Conservation (phyloP, 2,888 invertebrate species). For the Acanthosepion esculentum region DNA sequence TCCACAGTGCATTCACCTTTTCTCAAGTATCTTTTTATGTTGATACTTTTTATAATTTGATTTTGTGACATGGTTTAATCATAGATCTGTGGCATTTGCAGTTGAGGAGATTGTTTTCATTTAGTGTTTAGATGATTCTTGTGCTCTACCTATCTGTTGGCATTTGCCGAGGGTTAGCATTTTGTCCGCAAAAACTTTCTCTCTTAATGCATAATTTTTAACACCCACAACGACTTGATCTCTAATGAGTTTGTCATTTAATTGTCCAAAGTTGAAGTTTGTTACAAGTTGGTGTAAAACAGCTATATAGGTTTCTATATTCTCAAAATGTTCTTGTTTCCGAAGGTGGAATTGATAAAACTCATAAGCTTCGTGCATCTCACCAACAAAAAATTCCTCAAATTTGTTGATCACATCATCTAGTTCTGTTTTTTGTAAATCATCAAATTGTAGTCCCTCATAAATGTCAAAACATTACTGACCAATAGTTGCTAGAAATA, state of each 20-base stretch:
- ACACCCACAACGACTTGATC: too few relatives aligned
- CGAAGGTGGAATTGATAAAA: slow-evolving; percentile 45
- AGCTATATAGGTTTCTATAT: too few relatives aligned
- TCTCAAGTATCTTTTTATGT: too few relatives aligned
- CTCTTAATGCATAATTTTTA: background rate
- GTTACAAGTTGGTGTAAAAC: too few relatives aligned
- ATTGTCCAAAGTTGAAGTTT: too few relatives aligned
- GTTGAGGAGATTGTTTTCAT: slow-evolving; percentile 21
- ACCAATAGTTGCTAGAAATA: too few relatives aligned
- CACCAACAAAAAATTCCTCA: slow-evolving; percentile 47
- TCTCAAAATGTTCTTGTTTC: background rate
- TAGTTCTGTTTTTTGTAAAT: slow-evolving; percentile 11
- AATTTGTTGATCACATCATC: slow-evolving; percentile 46
- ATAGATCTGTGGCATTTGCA: background rate
- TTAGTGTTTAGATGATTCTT: slow-evolving; percentile 45
- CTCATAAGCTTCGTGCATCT: slow-evolving; percentile 47
- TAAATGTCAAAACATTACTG: too few relatives aligned
- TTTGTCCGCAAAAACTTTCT: slow-evolving; percentile 47
- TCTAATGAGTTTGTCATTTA: too few relatives aligned
- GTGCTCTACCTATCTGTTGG: slow-evolving; percentile 23
- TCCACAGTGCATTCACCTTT: background rate
- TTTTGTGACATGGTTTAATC: background rate
- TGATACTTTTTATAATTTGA: background rate
- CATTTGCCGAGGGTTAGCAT: slow-evolving; percentile 41
- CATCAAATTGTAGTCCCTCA: background rate